Percentiles rank a stretch among this genome's conserved stretches.
phyloP scores from a whole-genome alignment of 2,888 invertebrate genomes.

The Brachycybe producta region DNA sequence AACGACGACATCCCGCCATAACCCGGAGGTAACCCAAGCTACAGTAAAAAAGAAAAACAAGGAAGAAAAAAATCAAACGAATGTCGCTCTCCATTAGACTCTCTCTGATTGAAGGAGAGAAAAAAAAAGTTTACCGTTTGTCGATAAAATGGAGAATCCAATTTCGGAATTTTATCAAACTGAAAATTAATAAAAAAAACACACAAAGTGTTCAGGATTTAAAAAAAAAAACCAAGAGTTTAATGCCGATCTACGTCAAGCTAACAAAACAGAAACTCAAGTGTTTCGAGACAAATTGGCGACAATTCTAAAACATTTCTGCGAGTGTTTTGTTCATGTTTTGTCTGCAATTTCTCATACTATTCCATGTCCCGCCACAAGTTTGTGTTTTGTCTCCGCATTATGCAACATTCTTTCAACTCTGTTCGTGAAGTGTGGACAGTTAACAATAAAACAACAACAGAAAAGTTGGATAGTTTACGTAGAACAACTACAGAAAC shows the following conservation, averaged over 20 bases:
- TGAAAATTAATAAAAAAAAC: conserved; percentile 18
- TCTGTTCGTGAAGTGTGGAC: too few species aligned
- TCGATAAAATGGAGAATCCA: conserved; percentile 25
- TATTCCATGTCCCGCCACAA: too few species aligned
- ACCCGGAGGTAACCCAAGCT: conserved; percentile 24
- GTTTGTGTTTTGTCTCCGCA: too few species aligned
- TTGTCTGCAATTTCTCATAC: neutral
- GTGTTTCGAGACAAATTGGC: neutral
- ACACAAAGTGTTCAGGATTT: neutral
- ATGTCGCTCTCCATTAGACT: neutral
- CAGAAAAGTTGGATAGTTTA: too few species aligned
- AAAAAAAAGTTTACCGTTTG: conserved; percentile 21
- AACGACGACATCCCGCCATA: conserved; percentile 67
- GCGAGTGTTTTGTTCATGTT: neutral
- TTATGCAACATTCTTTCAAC: too few species aligned
- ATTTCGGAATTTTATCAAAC: conserved; percentile 26
- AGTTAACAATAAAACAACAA: too few species aligned
- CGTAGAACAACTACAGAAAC: too few species aligned
- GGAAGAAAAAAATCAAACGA: neutral
- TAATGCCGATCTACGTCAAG: neutral
- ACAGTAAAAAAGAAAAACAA: neutral
- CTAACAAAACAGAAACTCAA: neutral
- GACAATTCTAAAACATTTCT: neutral
- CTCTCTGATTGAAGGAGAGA: neutral
- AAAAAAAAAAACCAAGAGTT: neutral